Evolutionary conservation across 1,140 invertebrate genomes (phyloP), one percentile per base, ranked within the genome.

Genomic region (Hirudo medicinalis): DNA sequence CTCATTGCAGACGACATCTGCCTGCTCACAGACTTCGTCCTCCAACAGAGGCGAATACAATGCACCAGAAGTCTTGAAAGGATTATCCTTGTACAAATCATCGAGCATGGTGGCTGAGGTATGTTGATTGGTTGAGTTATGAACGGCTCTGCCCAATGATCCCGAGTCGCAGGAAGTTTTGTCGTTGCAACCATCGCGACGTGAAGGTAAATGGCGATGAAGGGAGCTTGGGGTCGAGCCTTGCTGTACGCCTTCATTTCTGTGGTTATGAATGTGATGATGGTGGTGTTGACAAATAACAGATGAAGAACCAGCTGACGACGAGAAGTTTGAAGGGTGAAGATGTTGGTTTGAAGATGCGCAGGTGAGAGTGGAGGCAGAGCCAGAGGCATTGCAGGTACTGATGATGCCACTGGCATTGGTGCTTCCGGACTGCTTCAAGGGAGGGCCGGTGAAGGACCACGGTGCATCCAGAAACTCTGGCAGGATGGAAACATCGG

Each of bases 51-150:
- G 57, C 29, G 57, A 63, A 32, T 63, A 32, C 29, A 63, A 32
- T 22, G 57, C 57, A 32, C 57, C 57, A 15, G 11, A 63, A 63
- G 57, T 63, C 29, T 63, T 63, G 57, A 63, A 11, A 32, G 57
- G 57, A 22, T 22, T 32, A 20, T 63, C 29, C 29, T 63, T 63
- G 29, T 63, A 63, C 57, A 25, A 1, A 11, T 63, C 57, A 15
- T 63, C 22, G 29, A 63, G 29, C 29, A 32, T 63, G 57, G 19
- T 32, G 29, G 6, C 15, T 15, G 57, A 63, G 22, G 8, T 22
- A 11, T 11, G 43, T 63, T 63, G 22, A 25, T 63, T 63, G 57
- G 57, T 19, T 13, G 57, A 11, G 29, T 22, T 32, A 11, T 22
- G 3, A 13, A 32, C 57, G 19, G 29, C 11, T 1, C 29, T n/a